Base-by-base conservation (phyloP, 2,797 vertebrate genomes). In the Oryzias dopingdopingensis region DNA sequence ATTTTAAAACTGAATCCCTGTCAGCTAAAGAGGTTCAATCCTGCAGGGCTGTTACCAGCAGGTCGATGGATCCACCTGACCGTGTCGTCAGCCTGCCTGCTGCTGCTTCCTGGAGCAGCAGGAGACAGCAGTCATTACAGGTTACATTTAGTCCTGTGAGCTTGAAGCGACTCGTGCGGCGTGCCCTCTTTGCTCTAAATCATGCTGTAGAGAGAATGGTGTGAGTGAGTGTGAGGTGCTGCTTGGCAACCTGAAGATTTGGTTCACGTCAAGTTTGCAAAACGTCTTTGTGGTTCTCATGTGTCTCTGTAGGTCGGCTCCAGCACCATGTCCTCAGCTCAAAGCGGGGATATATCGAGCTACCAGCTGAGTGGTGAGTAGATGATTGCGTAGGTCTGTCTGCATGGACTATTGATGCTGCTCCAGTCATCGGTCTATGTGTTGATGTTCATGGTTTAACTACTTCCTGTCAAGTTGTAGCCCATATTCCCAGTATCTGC, bases 301-400 rank as follows among this genome's bases (percentile, higher is more conserved):
- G 60, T 63, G 51, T 65, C 29, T 44, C 56, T 58, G 8, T 73
- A 89, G 87, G 84, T 83, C 85, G 89, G 87, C 78, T 76, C 82
- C 88, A 64, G 83, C 81, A 92, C 76, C 81, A 93, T 93, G 92
- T 92, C 91, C 86, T 90, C 90, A 32, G 77, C 85, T 72, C 74
- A 83, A 22, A 84, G 84, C 72, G 88, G 70, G 83, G 91, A 93
- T 72, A 76, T 91, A 73, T 84, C 92, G 59, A 88, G 90, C 82
- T 92, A 92, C 87, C 92, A 91, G 85, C 79, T 89, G 77, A 93
- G 92, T 48, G 92, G 92, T 93, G 77, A 92, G 92, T 84, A 44
- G 17, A 26, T 17, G 12, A 13, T 23, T 48, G 18, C n/a, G 14
- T 42, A 22, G 13, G 8, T 42, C 13, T 29, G 49, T 42, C 46